These are phyloP conservation scores for Caenorhabditis sp. DNA, from an alignment of 2,888 invertebrate genomes.

Conservation along the genomic window DNA sequence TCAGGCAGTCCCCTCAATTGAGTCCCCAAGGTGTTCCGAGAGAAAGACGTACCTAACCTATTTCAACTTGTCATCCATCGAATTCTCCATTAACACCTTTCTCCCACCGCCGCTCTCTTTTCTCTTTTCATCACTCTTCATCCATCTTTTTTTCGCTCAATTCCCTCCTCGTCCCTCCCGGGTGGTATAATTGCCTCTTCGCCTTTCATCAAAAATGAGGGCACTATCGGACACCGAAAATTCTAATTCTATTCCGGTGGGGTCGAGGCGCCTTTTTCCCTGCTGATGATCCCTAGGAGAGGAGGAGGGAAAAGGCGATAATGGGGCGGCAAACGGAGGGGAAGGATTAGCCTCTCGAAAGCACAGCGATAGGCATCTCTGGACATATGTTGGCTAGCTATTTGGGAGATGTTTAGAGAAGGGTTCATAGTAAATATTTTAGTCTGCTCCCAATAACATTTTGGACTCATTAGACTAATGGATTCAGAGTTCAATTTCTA, in stretches of 20 bases:
- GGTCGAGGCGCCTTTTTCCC: conserved; percentile 32
- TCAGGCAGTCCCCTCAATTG: not conserved
- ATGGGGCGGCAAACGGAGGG: conserved; percentile 32
- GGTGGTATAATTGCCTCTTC: conserved; percentile 51
- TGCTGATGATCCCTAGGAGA: conserved; percentile 25
- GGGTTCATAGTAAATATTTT: conserved; percentile 36
- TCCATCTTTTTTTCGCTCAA: not conserved
- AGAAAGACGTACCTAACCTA: too few relatives aligned
- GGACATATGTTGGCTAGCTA: conserved; percentile 40
- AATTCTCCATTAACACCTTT: conserved; percentile 29
- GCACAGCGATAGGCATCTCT: conserved; percentile 36
- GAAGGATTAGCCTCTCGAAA: conserved; percentile 28
- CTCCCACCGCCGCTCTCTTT: conserved; percentile 3
- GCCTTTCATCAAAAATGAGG: conserved; percentile 53
- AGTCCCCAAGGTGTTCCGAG: too few relatives aligned
- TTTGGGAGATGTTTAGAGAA: conserved; percentile 28
- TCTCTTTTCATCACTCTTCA: conserved; percentile 22
- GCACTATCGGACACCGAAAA: conserved; percentile 30
- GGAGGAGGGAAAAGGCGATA: conserved; percentile 30
- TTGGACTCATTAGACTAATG: conserved; percentile 28
- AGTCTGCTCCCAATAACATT: conserved; percentile 4
- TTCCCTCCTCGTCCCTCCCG: not conserved
- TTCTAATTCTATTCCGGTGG: conserved; percentile 41
- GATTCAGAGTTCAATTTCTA: conserved; percentile 4
- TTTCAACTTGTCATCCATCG: conserved; percentile 20